Evolutionary conservation across 92 coral and sea anemone genomes (phyloP).

Genomic region (Phenganax marumi): DNA sequence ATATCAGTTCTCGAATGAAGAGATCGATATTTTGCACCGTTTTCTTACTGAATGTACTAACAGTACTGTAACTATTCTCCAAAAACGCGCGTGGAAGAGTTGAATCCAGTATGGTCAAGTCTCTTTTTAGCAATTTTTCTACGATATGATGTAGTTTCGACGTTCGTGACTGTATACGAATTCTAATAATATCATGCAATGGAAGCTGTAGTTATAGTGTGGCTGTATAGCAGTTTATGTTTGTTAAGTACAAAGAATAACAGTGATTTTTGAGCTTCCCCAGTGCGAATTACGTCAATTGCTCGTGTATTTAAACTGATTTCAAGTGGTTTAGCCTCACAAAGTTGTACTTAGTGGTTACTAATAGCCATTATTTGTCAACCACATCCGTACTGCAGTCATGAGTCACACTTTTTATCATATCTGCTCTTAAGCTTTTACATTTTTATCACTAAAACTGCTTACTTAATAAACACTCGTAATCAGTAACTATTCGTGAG

Average conservation of each 20-base stretch:
- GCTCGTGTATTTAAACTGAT: not conserved
- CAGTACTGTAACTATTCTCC: not conserved
- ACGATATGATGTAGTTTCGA: not conserved
- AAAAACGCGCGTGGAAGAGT: not conserved
- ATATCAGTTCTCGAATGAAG: not conserved
- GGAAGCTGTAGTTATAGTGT: not conserved
- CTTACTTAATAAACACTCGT: no score
- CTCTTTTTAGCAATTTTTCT: not conserved
- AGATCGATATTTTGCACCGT: not conserved
- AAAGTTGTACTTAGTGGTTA: slow-evolving; percentile 2
- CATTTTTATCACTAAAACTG: no score
- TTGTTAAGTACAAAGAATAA: slow-evolving; percentile 16
- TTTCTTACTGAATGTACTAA: not conserved
- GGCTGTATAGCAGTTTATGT: not conserved
- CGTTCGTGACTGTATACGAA: slow-evolving; percentile 3
- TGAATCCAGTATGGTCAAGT: not conserved
- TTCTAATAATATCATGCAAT: not conserved
- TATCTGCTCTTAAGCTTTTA: not conserved
- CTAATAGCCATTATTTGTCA: not conserved
- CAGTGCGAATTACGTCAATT: slow-evolving; percentile 13
- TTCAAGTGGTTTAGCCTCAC: not conserved
- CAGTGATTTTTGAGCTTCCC: slow-evolving; percentile 4
- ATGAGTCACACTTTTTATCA: not conserved
- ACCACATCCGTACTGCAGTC: slow-evolving; percentile 3
- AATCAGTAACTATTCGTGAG: no score